Evolutionary conservation across 2,797 vertebrate species (phyloP), one percentile per base, ranked within the genome.

Genomic region (Oreochromis grahami): DNA sequence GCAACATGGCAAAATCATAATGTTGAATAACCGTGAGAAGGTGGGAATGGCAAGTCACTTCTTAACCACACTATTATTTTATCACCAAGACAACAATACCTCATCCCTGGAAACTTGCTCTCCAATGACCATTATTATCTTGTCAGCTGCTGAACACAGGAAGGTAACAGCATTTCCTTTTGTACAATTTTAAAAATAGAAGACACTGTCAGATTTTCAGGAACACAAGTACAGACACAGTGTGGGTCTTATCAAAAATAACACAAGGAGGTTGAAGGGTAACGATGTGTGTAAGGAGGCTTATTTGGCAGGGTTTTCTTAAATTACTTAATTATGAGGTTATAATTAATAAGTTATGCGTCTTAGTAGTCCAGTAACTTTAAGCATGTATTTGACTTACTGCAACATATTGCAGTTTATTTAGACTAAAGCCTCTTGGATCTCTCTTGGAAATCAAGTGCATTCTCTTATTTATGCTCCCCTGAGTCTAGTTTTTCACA

Each of bases 121-220:
- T 90, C 89, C 89, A 83, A 81, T 81, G 78, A 86, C 88, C 83
- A 85, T 92, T 93, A 94, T 93, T 93, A 93, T 88, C 89, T 88
- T 91, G 91, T 95, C 92, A 90, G 87, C 81, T 55, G 19, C 84
- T 85, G 86, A 91, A 89, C 70, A 79, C 77, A 84, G 87, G 80
- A 85, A 88, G 79, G 91, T 84, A 90, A 86, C 83, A 63, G 82
- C 15, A 34, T 77, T 91, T 81, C 65, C 84, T 79, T 91, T 88
- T 76, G 86, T 79, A 79, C 82, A 52, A 79, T 68, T 84, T 87
- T 68, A 85, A 88, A 90, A 88, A 90, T 84, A 84, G 84, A 83
- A 77, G 70, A 60, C 65, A 7, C 70, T 72, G 80, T 84, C 77
- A 52, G 72, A 77, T 78, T 80, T 81, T 74, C 17, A 74, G 65